These are phyloP conservation scores for Laupala kohalensis DNA, from an alignment of 1,140 invertebrate genomes.

Conservation along the genomic window DNA sequence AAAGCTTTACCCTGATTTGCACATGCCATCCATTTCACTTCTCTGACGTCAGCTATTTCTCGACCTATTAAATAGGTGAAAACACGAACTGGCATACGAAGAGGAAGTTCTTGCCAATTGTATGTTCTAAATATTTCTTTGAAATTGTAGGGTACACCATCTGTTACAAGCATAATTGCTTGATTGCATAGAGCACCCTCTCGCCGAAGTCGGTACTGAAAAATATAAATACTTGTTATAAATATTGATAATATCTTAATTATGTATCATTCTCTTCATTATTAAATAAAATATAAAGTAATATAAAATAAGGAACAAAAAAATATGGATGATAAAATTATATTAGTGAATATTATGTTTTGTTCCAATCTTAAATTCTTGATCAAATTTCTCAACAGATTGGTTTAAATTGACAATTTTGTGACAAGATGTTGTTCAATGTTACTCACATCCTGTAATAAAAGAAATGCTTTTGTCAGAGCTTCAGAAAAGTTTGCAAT, in stretches of 20 bases:
- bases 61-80: constrained; percentile 96
- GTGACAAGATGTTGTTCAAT: neutral
- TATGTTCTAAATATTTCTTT: constrained; percentile 80
- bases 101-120: constrained; percentile 60
- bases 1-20: constrained; percentile 57
- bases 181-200: constrained; percentile 58
- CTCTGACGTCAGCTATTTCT: constrained; percentile 52
- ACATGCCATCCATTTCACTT: constrained; percentile 93
- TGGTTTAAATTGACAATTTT: neutral
- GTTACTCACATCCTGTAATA: constrained; percentile 41
- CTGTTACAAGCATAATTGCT: constrained; percentile 97
- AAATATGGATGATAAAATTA: neutral
- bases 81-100: constrained; percentile 67
- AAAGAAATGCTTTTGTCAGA: constrained; percentile 76
- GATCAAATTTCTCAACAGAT: neutral
- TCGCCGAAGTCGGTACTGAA: constrained; percentile 23
- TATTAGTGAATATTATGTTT: neutral
- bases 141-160: constrained; percentile 89
- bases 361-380: neutral
- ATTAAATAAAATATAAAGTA: neutral
- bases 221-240: neutral
- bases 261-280: neutral
- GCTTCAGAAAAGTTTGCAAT: constrained; percentile 92
- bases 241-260: too few species aligned
- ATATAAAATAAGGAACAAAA: neutral